These are phyloP conservation scores for Microplitis deprimator DNA, from an alignment of 2,888 invertebrate genomes.

Conservation along the genomic window DNA sequence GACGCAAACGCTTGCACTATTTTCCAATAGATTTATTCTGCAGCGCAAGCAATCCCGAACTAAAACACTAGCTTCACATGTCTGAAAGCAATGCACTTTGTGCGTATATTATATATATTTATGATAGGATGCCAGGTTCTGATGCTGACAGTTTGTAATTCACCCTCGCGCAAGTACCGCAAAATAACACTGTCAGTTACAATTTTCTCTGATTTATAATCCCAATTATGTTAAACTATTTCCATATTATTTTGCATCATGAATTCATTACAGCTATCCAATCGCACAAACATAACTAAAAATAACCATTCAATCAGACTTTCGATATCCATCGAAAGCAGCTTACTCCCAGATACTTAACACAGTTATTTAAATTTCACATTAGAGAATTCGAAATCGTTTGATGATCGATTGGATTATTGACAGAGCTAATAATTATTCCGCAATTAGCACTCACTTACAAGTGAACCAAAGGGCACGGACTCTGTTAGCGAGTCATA, in stretches of 20 bases:
- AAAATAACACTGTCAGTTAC: background rate
- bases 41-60: slow-evolving; percentile 5
- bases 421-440: background rate
- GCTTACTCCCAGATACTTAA: no score
- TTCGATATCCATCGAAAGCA: background rate
- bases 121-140: background rate
- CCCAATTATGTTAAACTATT: background rate
- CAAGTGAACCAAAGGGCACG: background rate
- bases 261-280: no score
- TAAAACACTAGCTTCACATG: background rate
- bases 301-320: background rate
- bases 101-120: background rate
- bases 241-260: background rate
- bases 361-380: background rate
- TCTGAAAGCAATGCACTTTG: background rate
- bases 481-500: background rate
- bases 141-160: background rate
- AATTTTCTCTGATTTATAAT: background rate
- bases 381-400: background rate
- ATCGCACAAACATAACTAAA: background rate
- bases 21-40: slow-evolving; percentile 15
- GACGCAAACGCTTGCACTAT: slow-evolving; percentile 12
- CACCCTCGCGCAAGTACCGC: background rate
- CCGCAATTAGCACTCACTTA: background rate
- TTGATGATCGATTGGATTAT: background rate